Evolutionary conservation across 2,113 vertebrate species (phyloP).

Genomic region (Pelusios castaneus): DNA sequence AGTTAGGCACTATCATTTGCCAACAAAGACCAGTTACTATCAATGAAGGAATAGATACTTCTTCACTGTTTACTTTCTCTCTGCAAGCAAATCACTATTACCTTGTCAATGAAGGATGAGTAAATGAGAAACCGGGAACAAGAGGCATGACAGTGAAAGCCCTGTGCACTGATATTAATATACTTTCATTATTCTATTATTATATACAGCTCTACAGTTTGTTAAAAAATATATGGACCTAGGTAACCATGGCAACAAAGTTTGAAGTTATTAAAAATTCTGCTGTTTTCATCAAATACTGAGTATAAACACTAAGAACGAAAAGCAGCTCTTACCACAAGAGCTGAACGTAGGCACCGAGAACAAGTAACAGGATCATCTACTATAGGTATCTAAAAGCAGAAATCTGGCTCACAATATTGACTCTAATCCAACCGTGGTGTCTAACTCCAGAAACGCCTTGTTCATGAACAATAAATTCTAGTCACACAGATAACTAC

Average conservation of each 20-base stretch:
- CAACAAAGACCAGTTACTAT: background rate
- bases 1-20: background rate
- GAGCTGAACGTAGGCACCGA: background rate
- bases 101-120: background rate
- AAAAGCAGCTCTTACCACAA: background rate
- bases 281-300: background rate
- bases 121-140: background rate
- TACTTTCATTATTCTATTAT: background rate
- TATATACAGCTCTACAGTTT: background rate
- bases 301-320: background rate
- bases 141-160: background rate
- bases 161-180: background rate
- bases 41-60: background rate
- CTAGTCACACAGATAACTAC: background rate
- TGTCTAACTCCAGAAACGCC: background rate
- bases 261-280: background rate
- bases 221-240: background rate
- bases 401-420: background rate
- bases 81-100: background rate
- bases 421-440: accelerated
- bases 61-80: background rate
- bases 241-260: background rate
- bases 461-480: background rate
- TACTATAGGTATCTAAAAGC: background rate
- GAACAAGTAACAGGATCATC: background rate